A percentile compares a stretch with the other conserved stretches of the same genome.
Evolutionary conservation across 2,113 vertebrate species (phyloP).

Genomic region (Caranx melampygus): DNA sequence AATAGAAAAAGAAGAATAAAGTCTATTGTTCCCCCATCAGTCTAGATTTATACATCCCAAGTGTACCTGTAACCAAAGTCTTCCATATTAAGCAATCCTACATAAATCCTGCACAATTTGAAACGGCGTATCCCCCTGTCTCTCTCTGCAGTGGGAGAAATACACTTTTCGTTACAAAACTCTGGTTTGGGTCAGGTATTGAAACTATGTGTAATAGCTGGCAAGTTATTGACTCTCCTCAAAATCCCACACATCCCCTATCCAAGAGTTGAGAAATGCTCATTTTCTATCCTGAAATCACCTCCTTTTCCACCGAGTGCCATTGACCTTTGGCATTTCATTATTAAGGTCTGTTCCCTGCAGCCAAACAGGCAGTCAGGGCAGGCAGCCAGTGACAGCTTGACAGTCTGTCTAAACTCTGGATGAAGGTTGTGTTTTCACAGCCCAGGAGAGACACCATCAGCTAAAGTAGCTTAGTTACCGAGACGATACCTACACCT

Average conservation of each 20-base stretch:
- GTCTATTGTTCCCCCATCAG: neutral
- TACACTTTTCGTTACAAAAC: neutral
- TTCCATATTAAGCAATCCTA: neutral
- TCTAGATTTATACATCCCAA: neutral
- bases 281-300: conserved; percentile 11
- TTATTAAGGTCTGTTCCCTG: conserved; percentile 58
- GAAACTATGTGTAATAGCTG: neutral
- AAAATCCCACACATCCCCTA: conserved; percentile 34
- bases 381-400: conserved; percentile 73
- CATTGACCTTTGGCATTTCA: conserved; percentile 70
- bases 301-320: conserved; percentile 55
- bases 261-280: conserved; percentile 41
- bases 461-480: conserved; percentile 62
- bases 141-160: conserved; percentile 3
- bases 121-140: neutral
- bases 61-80: neutral
- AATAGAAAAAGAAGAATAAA: neutral
- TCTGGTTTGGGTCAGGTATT: neutral
- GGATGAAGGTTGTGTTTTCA: conserved; percentile 74
- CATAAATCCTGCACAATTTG: neutral
- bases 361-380: conserved; percentile 59
- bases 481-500: conserved; percentile 22
- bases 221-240: conserved; percentile 10
- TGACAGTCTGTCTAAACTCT: conserved; percentile 80
- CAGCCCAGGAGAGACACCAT: conserved; percentile 52